These are phyloP conservation scores for Macropus fuliginosus DNA, from an alignment of 2,797 vertebrate species.

Conservation along the genomic window DNA sequence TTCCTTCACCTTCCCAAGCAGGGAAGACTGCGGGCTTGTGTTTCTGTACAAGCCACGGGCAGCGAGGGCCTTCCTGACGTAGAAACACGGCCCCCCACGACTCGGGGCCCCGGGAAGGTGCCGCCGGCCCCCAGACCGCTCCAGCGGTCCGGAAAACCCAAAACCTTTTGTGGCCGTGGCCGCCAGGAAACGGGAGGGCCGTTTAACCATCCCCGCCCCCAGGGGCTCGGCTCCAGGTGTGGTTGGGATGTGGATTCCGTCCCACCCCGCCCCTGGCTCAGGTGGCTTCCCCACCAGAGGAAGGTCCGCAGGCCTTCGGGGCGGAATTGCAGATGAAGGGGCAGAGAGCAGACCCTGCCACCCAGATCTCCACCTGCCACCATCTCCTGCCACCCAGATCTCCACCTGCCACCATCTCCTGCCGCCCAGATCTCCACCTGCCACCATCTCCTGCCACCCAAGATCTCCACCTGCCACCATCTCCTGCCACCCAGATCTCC, in stretches of 20 bases:
- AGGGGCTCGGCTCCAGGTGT: constrained; percentile 48
- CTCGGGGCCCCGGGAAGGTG: no score
- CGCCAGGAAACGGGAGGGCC: constrained; percentile 56
- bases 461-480: no score
- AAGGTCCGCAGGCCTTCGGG: constrained; percentile 6
- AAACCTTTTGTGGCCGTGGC: constrained; percentile 65
- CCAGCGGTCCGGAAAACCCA: constrained; percentile 50
- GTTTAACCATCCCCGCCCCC: constrained; percentile 30
- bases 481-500: no score
- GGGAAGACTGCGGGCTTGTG: not conserved
- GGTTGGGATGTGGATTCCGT: constrained; percentile 48
- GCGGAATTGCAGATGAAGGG: constrained; percentile 16
- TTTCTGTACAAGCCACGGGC: not conserved
- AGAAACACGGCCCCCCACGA: not conserved
- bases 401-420: no score
- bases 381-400: no score
- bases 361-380: not conserved
- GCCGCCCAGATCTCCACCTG: no score
- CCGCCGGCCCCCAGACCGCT: constrained; percentile 27
- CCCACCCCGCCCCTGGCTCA: constrained; percentile 59
- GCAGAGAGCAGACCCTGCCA: constrained; percentile 40
- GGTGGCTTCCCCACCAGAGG: not conserved
- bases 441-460: no score
- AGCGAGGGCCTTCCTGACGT: not conserved
- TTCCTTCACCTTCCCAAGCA: not conserved